Base-by-base conservation (phyloP, 1,140 invertebrate genomes). In the Sycobia sp. region DNA sequence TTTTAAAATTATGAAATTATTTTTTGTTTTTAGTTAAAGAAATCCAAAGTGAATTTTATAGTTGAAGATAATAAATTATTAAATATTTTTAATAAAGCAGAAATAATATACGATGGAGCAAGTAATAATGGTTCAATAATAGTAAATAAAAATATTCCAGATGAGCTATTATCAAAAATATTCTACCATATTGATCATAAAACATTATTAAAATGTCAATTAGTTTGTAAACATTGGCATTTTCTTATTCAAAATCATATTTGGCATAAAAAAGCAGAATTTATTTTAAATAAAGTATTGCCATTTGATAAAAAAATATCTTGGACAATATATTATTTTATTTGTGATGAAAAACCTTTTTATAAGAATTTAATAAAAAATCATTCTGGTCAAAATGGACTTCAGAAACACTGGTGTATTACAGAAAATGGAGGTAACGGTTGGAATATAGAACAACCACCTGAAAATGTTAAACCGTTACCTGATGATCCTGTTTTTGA, bases 181-280 rank as follows among this genome's bases (percentile, higher is more conserved):
- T 68, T 83, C n/a, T 73, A 71, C 43, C 71, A 72, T 34, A 62
- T 69, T 1, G 75, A 81, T 57, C 49, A 59, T 11, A 71, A 71
- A 22, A 71, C 73, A 10, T 58, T 82, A 10, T 46, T 80, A 32
- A 74, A 71, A 18, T 82, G 80, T 61, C 78, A 81, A 61, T 46
- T 79, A 29, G 83, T 84, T 0, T 84, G 82, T 51, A 78, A 77
- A 64, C 69, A 72, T 22, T 84, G 83, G 83, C 72, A 77, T 51
- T 43, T 58, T 13, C 46, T 84, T 16, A 77, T 83, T 61, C 65
- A 71, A 41, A 71, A 62, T 46, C 76, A 79, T 18, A 62, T 81
- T 5, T 83, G 80, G 76, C 72, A 78, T 18, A 78, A 79, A 67
- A 79, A 78, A 47, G 73, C 73, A 25, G 74, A 76, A 66, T 58